Evolutionary conservation across 2,888 invertebrate species (phyloP).

Genomic region (Palloptera scutellata): DNA sequence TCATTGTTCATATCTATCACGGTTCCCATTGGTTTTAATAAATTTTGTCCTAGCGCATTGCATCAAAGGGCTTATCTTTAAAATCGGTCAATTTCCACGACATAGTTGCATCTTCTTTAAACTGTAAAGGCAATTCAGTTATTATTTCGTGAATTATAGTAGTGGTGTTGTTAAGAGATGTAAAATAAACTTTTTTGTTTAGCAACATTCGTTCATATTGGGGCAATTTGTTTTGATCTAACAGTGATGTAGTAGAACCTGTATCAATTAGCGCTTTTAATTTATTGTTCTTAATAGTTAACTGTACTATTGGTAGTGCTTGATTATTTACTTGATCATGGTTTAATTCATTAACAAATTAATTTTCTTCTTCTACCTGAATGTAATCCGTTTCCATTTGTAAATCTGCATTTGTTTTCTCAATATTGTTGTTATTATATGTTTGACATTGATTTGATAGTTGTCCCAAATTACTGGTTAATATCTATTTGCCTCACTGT

Average conservation of each 20-base stretch:
- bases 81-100: slow-evolving; percentile 29
- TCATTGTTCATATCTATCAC: slow-evolving; percentile 4
- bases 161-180: slow-evolving; percentile 24
- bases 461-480: neutral
- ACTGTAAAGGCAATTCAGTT: slow-evolving; percentile 23
- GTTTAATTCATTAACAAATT: neutral
- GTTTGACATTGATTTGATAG: neutral
- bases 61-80: neutral
- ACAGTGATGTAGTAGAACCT: slow-evolving; percentile 30
- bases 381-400: slow-evolving; percentile 23
- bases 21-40: slow-evolving; percentile 1
- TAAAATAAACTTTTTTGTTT: slow-evolving; percentile 16
- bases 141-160: slow-evolving; percentile 17
- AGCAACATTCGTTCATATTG: slow-evolving; percentile 23
- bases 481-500: neutral
- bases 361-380: slow-evolving; percentile 7
- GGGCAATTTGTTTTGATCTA: slow-evolving; percentile 27
- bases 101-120: slow-evolving; percentile 28
- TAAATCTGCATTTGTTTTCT: neutral
- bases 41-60: slow-evolving; percentile 3
- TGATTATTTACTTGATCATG: slow-evolving; percentile 32
- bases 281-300: slow-evolving; percentile 21
- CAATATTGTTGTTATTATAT: neutral
- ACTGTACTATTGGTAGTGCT: slow-evolving; percentile 26
- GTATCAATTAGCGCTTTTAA: slow-evolving; percentile 29